These are phyloP conservation scores for Drosophila subsilvestris DNA, from an alignment of 2,888 invertebrate genomes.

Conservation along the genomic window DNA sequence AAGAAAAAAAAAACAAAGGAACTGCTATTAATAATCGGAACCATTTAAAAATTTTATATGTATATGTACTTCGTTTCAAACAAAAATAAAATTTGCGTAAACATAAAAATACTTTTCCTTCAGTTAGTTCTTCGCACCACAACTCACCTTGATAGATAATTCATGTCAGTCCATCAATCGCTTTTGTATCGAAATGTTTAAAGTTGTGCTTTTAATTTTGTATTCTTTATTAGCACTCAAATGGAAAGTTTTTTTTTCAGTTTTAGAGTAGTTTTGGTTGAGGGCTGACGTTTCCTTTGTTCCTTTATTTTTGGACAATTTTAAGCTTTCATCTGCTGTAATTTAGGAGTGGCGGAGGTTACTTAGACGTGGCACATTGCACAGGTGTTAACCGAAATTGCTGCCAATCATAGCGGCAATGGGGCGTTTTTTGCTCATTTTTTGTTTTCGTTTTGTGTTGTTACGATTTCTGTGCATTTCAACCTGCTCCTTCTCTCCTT, in stretches of 20 bases:
- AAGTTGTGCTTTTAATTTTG: slow-evolving; percentile 15
- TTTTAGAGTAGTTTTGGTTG: background rate
- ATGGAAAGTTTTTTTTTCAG: background rate
- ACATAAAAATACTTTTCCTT: no score
- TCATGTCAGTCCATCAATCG: slow-evolving; percentile 3
- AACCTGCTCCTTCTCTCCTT: slow-evolving; percentile 6
- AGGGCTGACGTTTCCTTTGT: background rate
- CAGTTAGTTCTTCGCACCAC: no score
- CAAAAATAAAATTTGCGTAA: no score
- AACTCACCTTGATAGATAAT: no score
- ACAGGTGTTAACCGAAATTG: slow-evolving; percentile 38
- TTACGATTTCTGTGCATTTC: slow-evolving; percentile 13
- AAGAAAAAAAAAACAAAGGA: no score
- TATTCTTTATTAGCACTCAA: slow-evolving; percentile 16
- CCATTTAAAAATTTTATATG: no score
- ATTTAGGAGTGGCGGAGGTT: background rate
- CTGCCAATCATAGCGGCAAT: slow-evolving; percentile 8
- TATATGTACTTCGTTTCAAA: no score
- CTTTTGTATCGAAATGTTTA: slow-evolving; percentile 5
- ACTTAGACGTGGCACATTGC: slow-evolving; percentile 34
- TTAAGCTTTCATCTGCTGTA: slow-evolving; percentile 10
- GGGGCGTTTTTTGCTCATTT: slow-evolving; percentile 12
- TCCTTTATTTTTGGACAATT: slow-evolving; percentile 2
- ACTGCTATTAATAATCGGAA: no score
- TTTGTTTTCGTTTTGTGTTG: slow-evolving; percentile 8